These are phyloP conservation scores for Oreocharis arfaki DNA, from an alignment of 2,113 vertebrate genomes.

Conservation along the genomic window DNA sequence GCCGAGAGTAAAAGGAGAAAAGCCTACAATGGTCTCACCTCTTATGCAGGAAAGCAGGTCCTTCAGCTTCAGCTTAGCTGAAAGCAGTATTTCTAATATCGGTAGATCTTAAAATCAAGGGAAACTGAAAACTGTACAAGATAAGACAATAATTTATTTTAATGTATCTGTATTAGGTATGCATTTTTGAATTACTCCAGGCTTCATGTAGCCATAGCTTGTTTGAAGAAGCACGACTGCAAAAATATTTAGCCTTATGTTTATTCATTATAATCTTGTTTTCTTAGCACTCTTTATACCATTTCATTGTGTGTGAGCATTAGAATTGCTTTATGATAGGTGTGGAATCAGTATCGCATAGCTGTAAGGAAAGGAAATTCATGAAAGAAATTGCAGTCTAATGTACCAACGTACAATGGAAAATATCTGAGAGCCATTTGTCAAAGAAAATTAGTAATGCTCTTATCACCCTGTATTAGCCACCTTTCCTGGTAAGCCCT, in stretches of 20 bases:
- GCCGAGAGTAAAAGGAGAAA: neutral
- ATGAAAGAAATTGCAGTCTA: slow-evolving; percentile 31
- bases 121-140: neutral
- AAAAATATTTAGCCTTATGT: slow-evolving; percentile 24
- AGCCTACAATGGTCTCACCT: neutral
- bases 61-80: neutral
- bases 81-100: neutral
- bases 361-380: slow-evolving; percentile 29
- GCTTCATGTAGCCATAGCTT: neutral
- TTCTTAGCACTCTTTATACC: slow-evolving; percentile 10
- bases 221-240: neutral
- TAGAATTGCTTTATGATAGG: neutral
- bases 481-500: neutral
- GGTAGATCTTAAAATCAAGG: neutral
- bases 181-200: neutral
- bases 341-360: neutral
- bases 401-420: slow-evolving; percentile 18
- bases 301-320: neutral
- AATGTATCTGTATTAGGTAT: neutral
- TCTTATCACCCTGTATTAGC: slow-evolving; percentile 14
- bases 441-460: slow-evolving; percentile 51
- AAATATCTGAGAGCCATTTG: slow-evolving; percentile 18
- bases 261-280: slow-evolving; percentile 45
- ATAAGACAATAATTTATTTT: neutral
- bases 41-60: neutral